A percentile compares a stretch with the other conserved stretches of the same genome.
Evolutionary conservation across 2,888 invertebrate genomes (phyloP).

Genomic region (Scelioninae gen. 1): DNA sequence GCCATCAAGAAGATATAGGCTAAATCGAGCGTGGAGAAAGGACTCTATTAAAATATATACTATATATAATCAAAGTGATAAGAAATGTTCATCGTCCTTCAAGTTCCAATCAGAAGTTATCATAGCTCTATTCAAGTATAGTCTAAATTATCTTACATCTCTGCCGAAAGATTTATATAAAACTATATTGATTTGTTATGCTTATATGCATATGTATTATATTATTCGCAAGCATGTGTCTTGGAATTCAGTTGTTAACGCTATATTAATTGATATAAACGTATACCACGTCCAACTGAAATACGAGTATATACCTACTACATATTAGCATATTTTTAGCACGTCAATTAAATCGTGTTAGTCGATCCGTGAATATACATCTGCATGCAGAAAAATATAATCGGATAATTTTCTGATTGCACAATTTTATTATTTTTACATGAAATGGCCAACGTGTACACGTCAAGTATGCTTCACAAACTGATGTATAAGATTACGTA

Average conservation of each 20-base stretch:
- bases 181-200: not conserved
- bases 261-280: constrained; percentile 23
- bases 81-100: constrained; percentile 15
- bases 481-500: constrained; percentile 16
- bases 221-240: too few relatives aligned
- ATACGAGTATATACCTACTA: not conserved
- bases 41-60: constrained; percentile 21
- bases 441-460: constrained; percentile 21
- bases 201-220: not conserved
- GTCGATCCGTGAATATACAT: constrained; percentile 41
- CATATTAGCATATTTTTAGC: constrained; percentile 36
- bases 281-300: constrained; percentile 7
- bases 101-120: not conserved
- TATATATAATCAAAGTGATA: constrained; percentile 25
- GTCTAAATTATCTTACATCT: not conserved
- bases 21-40: constrained; percentile 21
- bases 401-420: constrained; percentile 32
- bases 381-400: constrained; percentile 17
- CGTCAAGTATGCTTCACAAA: constrained; percentile 42
- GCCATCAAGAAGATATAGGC: constrained; percentile 24
- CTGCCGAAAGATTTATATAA: not conserved
- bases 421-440: constrained; percentile 21
- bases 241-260: not conserved
- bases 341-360: constrained; percentile 40
- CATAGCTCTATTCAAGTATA: not conserved